Conservation (phyloP, 2,888 invertebrate species). For the Cephus runcator region DNA sequence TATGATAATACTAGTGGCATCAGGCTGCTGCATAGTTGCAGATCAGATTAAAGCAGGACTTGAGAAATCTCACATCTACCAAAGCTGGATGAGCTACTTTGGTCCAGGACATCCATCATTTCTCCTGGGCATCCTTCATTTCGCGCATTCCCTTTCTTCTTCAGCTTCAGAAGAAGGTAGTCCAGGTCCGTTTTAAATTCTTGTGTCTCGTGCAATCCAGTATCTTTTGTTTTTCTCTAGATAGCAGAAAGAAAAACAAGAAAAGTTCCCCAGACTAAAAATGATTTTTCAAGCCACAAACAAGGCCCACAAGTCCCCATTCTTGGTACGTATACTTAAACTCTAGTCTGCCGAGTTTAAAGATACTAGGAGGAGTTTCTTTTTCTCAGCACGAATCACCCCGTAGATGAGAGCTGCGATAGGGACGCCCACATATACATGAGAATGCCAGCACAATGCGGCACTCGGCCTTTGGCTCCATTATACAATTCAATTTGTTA, state of each 20-base stretch:
- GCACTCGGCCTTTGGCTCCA: slow-evolving; percentile 23
- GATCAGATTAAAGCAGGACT: slow-evolving; percentile 46
- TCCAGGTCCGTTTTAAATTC: slow-evolving; percentile 10
- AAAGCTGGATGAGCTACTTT: background rate
- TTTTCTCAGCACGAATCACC: background rate
- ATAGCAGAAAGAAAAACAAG: background rate
- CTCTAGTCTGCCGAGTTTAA: background rate
- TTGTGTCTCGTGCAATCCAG: background rate
- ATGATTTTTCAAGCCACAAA: background rate
- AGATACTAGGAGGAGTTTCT: background rate
- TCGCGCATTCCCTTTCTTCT: slow-evolving; percentile 37
- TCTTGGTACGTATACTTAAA: background rate
- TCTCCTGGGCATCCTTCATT: slow-evolving; percentile 45
- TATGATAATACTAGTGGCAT: background rate
- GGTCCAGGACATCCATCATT: slow-evolving; percentile 45
- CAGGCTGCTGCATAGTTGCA: slow-evolving; percentile 25
- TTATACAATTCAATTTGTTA: slow-evolving; percentile 58
- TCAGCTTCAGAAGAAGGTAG: background rate
- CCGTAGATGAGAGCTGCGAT: background rate
- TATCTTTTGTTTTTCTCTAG: background rate
- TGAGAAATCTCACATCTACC: slow-evolving; percentile 33
- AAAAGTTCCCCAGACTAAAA: slow-evolving; percentile 6
- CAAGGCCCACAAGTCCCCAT: background rate
- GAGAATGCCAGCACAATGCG: slow-evolving; percentile 23
- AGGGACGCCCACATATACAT: slow-evolving; percentile 20